Conservation (phyloP, 2,888 invertebrate species). For the Epistrophe eligans region DNA sequence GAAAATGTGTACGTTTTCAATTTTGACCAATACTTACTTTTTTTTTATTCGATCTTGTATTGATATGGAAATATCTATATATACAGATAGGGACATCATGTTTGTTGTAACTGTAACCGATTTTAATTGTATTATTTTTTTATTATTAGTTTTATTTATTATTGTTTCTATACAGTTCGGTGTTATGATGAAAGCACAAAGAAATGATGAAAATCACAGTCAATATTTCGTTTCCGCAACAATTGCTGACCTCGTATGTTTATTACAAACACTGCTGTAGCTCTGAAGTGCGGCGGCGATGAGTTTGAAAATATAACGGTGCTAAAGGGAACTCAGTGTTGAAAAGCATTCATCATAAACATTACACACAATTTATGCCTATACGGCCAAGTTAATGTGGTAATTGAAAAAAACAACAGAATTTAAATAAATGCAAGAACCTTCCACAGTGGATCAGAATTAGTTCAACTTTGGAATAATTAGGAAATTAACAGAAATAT, state of each 20-base stretch:
- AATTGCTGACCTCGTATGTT: constrained; percentile 53
- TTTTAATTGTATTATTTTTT: constrained; percentile 42
- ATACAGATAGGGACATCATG: background rate
- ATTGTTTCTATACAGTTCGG: constrained; percentile 7
- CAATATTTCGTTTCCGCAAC: constrained; percentile 65
- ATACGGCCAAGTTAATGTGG: constrained; percentile 19
- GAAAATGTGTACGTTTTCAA: constrained; percentile 22
- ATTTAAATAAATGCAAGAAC: constrained; percentile 44
- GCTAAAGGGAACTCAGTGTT: constrained; percentile 57
- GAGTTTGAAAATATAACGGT: constrained; percentile 59
- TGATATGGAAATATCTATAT: background rate
- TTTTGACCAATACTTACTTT: constrained; percentile 42
- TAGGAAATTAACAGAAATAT: too few species aligned
- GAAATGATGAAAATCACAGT: constrained; percentile 54
- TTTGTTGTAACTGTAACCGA: constrained; percentile 68
- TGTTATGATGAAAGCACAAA: constrained; percentile 41
- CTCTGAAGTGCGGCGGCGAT: too few species aligned
- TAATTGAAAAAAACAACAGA: constrained; percentile 46
- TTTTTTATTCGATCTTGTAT: constrained; percentile 15
- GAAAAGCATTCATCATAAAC: constrained; percentile 10
- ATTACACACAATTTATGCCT: background rate
- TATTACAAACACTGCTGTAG: background rate
- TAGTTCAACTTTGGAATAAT: background rate
- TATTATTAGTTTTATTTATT: constrained; percentile 24
- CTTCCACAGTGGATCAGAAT: constrained; percentile 4